Percentiles rank a stretch among this genome's conserved stretches.
Conservation (phyloP, 2,113 vertebrate species). For the Thunnus thynnus region DNA sequence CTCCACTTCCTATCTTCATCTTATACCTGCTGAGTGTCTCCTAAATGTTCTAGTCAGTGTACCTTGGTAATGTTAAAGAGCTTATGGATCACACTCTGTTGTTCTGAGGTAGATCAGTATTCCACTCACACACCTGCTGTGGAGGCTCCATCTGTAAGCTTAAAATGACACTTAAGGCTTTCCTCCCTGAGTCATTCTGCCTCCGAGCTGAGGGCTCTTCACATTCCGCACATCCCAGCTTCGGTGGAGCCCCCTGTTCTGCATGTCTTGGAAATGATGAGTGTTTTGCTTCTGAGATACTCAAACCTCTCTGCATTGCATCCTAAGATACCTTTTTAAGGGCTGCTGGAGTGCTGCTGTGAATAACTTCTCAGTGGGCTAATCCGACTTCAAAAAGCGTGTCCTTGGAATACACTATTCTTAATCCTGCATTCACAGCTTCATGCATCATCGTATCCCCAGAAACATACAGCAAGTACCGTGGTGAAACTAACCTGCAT, state of each 20-base stretch:
- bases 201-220: constrained; percentile 66
- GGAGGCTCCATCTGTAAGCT: constrained; percentile 66
- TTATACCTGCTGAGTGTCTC: constrained; percentile 21
- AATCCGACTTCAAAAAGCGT: constrained; percentile 79
- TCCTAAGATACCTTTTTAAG: constrained; percentile 69
- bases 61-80: constrained; percentile 50
- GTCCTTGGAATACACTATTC: constrained; percentile 67
- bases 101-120: constrained; percentile 64
- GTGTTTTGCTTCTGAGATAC: constrained; percentile 66
- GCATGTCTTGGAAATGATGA: constrained; percentile 53
- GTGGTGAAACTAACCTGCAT: constrained; percentile 17
- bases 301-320: constrained; percentile 53
- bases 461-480: constrained; percentile 35
- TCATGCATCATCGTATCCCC: constrained; percentile 63
- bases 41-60: constrained; percentile 27
- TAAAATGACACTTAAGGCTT: constrained; percentile 78
- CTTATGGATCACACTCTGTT: constrained; percentile 48
- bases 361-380: constrained; percentile 72
- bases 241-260: constrained; percentile 53
- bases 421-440: constrained; percentile 70
- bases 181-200: constrained; percentile 70
- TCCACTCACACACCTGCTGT: constrained; percentile 65
- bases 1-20: constrained; percentile 9
- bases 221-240: constrained; percentile 54
- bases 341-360: constrained; percentile 65